Evolutionary conservation across 2,888 invertebrate genomes (phyloP), one percentile per base, ranked within the genome.

Genomic region (Baronia brevicornis): DNA sequence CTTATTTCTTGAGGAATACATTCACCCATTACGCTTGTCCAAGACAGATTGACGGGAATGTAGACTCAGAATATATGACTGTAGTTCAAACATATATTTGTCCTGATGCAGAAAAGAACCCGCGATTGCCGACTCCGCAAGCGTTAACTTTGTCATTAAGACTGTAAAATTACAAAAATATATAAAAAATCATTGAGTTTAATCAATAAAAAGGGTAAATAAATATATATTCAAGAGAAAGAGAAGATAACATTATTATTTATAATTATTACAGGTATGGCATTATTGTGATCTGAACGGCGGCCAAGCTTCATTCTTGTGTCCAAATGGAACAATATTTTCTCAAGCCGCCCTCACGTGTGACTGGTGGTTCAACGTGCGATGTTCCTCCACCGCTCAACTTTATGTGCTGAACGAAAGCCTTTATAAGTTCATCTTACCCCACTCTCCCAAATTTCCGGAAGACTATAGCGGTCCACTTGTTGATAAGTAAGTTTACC

Each of bases 291-390:
- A 95, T 64, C 85, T 95, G 34, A 95, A 95, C 59, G 95, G 95
- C 4, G 95, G 95, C 3, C 94, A 95, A 68, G 93, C 95, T 3
- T 95, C 95, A 2, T 95, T 95, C 66, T 75, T 95, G 17, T 95
- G 95, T 55, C 95, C 95, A 26, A 95, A 95, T 64, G 95, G 95
- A 18, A 95, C 95, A 2, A 93, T 95, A 59, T 95, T 95, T 79
- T 94, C 93, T 45, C 95, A 95, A 84, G 93, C 94, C 6, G 93
- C 91, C 0, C 75, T 95, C 22, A 95, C 95, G 0, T 95, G 95
- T 58, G 95, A 95, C 66, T 95, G 95, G 95, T 95, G 95, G 95
- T 95, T 93, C 73, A 95, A 95, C 63, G 95, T 95, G 0, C 91
- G 92, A 53, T 95, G 95, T 64, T 88, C 92, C 12, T 88, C 91